Conservation (phyloP, 2,113 vertebrate species). For the Siphamia tubifer region DNA sequence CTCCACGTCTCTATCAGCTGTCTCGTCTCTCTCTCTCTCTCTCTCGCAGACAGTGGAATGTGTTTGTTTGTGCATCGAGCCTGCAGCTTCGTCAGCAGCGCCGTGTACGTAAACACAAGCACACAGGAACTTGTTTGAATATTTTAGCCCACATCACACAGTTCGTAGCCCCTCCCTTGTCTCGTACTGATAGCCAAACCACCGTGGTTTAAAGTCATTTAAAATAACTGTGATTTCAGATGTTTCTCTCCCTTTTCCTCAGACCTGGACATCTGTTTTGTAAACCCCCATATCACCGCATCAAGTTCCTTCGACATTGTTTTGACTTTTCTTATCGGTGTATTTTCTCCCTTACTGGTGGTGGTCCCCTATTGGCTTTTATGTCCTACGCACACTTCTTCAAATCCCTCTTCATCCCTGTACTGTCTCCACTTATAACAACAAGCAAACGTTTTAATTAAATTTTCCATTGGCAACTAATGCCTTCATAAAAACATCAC, state of each 20-base stretch:
- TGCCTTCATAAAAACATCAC: conserved; percentile 50
- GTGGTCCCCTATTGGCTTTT: too few species aligned
- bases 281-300: background rate
- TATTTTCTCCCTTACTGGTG: background rate
- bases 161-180: background rate
- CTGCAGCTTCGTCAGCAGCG: conserved; percentile 30
- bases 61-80: conserved; percentile 35
- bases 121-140: conserved; percentile 26
- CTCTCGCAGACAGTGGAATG: conserved; percentile 49
- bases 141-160: conserved; percentile 26
- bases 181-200: background rate
- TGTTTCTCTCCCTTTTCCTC: background rate
- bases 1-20: background rate
- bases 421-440: too few species aligned
- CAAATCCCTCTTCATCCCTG: background rate
- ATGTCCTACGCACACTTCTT: too few species aligned
- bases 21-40: conserved; percentile 12
- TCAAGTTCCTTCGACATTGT: background rate
- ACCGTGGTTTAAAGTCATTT: background rate
- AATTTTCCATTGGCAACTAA: background rate
- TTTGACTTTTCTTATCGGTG: background rate
- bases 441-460: background rate
- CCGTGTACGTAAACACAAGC: conserved; percentile 19
- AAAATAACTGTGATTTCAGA: background rate
- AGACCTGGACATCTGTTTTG: conserved; percentile 8